Evolutionary conservation across 2,888 invertebrate genomes (phyloP), one percentile per base, ranked within the genome.

Genomic region (Thymelicus acteon): DNA sequence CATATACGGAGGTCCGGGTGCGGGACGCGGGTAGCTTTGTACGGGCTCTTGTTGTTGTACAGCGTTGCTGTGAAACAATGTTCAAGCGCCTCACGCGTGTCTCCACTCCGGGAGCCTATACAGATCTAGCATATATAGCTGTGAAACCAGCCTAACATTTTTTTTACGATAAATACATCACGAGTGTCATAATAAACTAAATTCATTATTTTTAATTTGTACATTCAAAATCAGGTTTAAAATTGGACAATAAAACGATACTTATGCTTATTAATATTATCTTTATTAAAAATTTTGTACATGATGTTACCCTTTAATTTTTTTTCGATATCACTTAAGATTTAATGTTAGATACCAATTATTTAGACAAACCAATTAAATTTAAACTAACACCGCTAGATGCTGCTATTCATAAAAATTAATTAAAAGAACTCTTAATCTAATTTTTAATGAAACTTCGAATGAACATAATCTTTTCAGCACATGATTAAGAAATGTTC

Each of bases 251-350:
- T 19, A 52, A 52, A 52, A 52, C 49, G 1, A 52, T 49, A 47
- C 47, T 10, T 12, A 47, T 52, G 19, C 2, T 52, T 15, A 52
- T 52, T 52, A 52, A 52, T 15, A 52, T 52, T 8, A 7, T 52
- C 15, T 52, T 52, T 52, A 52, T 52, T 52, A 15, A 52, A 44
- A 19, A 12, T 7, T 52, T 52, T 52, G 49, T 52, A 52, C 49
- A 19, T 52, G 19, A 52, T 7, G 15, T 52, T 52, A 52, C 49
- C 49, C 49, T 52, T 52, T 19, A 19, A 19, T 15, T 7, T 7
- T 8, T 7, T 49, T 19, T 52, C 49, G 49, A 52, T 52, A 19
- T 52, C 7, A 52, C 49, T 15, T 52, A 52, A 15, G 19, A 19
- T 52, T 52, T 19, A 52, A 10, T 49, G n/a, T n/a, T 49, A n/a